A percentile compares a stretch with the other conserved stretches of the same genome.
These are phyloP conservation scores for Agapostemon virescens DNA, from an alignment of 2,888 invertebrate genomes.

Conservation along the genomic window DNA sequence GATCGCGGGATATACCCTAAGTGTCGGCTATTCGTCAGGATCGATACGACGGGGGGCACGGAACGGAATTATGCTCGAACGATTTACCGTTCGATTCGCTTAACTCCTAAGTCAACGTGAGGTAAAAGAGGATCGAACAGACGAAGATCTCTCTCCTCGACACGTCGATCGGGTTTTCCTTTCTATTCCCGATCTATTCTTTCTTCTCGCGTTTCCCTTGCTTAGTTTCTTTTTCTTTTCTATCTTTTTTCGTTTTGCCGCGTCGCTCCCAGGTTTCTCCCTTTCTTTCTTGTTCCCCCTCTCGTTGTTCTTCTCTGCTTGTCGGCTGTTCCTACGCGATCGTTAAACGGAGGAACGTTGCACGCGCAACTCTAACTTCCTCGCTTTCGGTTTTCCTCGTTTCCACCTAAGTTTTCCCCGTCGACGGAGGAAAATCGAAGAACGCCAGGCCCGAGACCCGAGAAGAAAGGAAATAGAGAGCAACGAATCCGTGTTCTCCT, in stretches of 20 bases:
- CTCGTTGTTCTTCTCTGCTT: not conserved
- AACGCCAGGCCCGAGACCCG: slow-evolving; percentile 9
- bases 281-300: not conserved
- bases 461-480: slow-evolving; percentile 30
- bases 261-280: not conserved
- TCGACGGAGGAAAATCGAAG: slow-evolving; percentile 16
- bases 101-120: not conserved
- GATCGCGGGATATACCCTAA: not conserved
- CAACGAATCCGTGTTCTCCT: slow-evolving; percentile 37
- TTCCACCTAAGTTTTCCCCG: not conserved
- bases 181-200: not conserved
- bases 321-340: slow-evolving; percentile 18
- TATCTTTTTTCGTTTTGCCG: no score
- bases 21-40: not conserved
- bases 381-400: not conserved
- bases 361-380: not conserved
- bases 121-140: slow-evolving; percentile 31
- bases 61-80: slow-evolving; percentile 15
- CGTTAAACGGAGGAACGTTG: slow-evolving; percentile 29
- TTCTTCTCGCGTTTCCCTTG: not conserved
- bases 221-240: no score
- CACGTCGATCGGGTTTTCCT: not conserved
- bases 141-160: slow-evolving; percentile 12
- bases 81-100: not conserved
- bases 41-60: not conserved